Conservation (phyloP, 2,113 vertebrate species). For the Diphyllodes magnificus region DNA sequence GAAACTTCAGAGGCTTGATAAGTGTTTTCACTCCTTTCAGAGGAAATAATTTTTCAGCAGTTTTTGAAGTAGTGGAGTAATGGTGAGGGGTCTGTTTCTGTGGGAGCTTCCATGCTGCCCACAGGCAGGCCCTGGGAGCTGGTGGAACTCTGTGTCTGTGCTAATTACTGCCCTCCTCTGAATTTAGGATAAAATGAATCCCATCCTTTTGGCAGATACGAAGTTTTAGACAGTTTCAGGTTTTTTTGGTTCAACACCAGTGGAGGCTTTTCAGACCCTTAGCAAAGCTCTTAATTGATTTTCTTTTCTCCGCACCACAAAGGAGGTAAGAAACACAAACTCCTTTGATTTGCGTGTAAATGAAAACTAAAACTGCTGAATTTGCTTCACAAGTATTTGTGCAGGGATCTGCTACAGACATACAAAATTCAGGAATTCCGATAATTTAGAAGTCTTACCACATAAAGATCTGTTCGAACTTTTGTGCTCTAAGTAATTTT, state of each 20-base stretch:
- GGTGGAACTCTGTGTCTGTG: neutral
- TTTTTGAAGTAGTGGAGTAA: neutral
- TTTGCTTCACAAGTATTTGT: neutral
- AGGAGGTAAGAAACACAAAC: neutral
- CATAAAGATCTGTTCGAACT: neutral
- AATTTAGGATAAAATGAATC: neutral
- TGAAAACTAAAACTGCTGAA: neutral
- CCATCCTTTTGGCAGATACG: neutral
- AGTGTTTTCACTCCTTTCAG: neutral
- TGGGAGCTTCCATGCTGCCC: neutral
- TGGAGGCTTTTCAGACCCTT: neutral
- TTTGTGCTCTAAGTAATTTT: neutral
- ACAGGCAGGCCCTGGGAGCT: neutral
- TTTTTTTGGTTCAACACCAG: neutral
- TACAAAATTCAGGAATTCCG: neutral
- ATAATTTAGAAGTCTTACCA: neutral
- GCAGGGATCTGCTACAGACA: neutral
- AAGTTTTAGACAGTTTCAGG: neutral
- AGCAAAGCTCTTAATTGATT: conserved; percentile 1
- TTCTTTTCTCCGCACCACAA: neutral
- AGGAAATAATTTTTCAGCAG: neutral
- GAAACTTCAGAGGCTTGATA: neutral
- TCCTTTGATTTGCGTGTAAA: neutral
- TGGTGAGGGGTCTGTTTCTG: neutral
- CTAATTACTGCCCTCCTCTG: neutral